These are phyloP conservation scores for Andricus grossulariae DNA, from an alignment of 1,140 invertebrate genomes.

Conservation along the genomic window DNA sequence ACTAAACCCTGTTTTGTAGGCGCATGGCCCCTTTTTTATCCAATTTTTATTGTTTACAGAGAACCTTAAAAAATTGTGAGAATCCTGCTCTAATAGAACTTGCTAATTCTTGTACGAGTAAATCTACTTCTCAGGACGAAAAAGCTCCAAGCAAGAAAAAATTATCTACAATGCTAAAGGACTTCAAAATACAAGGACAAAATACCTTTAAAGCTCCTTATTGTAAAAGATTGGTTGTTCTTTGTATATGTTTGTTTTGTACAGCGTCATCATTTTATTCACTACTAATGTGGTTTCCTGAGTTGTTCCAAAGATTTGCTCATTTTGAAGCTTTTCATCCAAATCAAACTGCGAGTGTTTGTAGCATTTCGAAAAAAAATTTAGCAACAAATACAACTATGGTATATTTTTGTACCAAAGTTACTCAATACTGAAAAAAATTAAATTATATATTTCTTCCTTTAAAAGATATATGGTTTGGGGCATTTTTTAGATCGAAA, in stretches of 20 bases:
- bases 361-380: constrained; percentile 57
- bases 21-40: too few relatives aligned
- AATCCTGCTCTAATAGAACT: not conserved
- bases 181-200: constrained; percentile 52
- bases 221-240: constrained; percentile 49
- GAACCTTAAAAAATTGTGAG: not conserved
- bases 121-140: not conserved
- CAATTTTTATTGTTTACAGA: not conserved
- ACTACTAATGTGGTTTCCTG: constrained; percentile 76
- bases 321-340: constrained; percentile 63
- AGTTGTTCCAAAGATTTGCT: constrained; percentile 72
- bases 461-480: not conserved
- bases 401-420: not conserved
- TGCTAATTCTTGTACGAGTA: not conserved
- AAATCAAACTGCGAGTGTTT: constrained; percentile 62
- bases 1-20: too few relatives aligned
- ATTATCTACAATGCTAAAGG: constrained; percentile 37
- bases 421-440: not conserved
- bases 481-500: not conserved
- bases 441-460: not conserved
- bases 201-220: constrained; percentile 56
- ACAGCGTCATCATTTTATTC: constrained; percentile 71
- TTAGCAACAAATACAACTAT: not conserved
- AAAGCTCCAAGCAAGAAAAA: constrained; percentile 17
- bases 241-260: constrained; percentile 53